Conservation (phyloP, 2,888 invertebrate genomes). For the Smittia aterrima region DNA sequence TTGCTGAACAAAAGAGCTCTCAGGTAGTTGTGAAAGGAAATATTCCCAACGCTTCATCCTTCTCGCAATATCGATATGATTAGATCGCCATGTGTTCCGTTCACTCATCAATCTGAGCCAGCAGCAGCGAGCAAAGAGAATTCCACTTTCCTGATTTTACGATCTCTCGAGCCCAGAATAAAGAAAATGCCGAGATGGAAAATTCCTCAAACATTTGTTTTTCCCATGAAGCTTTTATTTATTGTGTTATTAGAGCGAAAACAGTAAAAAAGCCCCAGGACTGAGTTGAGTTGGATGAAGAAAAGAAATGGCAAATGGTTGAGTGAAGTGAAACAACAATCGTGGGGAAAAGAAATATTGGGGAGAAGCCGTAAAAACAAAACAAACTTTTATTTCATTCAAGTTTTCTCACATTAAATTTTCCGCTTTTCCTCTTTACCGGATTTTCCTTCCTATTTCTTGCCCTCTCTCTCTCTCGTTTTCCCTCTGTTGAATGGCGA, state of each 20-base stretch:
- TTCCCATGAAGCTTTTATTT: slow-evolving; percentile 33
- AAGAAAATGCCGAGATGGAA: slow-evolving; percentile 5
- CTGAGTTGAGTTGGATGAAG: no score
- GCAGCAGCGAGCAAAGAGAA: neutral
- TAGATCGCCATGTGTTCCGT: neutral
- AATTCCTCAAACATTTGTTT: slow-evolving; percentile 15
- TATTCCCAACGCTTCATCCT: neutral
- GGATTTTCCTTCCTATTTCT: neutral
- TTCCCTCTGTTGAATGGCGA: neutral
- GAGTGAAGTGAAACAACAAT: slow-evolving; percentile 21
- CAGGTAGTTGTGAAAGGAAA: neutral
- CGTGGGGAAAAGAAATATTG: slow-evolving; percentile 26
- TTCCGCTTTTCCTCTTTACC: neutral
- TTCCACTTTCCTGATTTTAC: slow-evolving; percentile 25
- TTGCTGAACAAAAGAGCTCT: neutral
- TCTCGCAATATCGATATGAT: slow-evolving; percentile 3
- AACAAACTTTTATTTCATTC: slow-evolving; percentile 35
- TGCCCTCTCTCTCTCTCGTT: no score
- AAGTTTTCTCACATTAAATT: slow-evolving; percentile 38
- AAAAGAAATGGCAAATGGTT: neutral
- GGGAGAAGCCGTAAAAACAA: neutral
- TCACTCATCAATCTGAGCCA: neutral
- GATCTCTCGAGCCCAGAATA: slow-evolving; percentile 4
- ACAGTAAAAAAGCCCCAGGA: slow-evolving; percentile 15
- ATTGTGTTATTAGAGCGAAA: slow-evolving; percentile 24